These are phyloP conservation scores for Aphodius granarius DNA, from an alignment of 2,888 invertebrate species.

Conservation along the genomic window DNA sequence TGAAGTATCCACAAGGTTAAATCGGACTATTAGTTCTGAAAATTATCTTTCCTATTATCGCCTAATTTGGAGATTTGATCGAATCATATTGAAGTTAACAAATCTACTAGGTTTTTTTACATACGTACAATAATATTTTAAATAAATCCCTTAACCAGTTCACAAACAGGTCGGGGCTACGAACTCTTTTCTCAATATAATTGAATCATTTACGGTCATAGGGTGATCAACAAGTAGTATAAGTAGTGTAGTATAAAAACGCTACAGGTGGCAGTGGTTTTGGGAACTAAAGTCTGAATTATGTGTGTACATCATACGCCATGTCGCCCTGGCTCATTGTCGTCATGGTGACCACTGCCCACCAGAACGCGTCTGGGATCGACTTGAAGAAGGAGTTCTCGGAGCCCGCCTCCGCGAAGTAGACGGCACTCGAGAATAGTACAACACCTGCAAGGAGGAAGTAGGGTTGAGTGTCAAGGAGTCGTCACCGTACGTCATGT, in stretches of 20 bases:
- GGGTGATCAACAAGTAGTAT: slow-evolving; percentile 4
- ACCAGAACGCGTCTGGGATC: slow-evolving; percentile 99
- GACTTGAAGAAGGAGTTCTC: slow-evolving; percentile 99
- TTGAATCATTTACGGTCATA: background rate
- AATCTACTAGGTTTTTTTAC: too few species aligned
- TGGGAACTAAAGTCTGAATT: slow-evolving; percentile 55
- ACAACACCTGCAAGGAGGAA: slow-evolving; percentile 94
- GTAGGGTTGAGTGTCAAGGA: slow-evolving; percentile 49
- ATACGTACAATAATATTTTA: too few species aligned
- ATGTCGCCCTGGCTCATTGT: slow-evolving; percentile 99
- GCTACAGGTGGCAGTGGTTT: slow-evolving; percentile 47
- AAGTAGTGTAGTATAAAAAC: slow-evolving; percentile 34
- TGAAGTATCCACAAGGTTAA: too few species aligned
- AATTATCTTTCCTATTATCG: too few species aligned
- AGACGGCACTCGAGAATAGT: slow-evolving; percentile 99
- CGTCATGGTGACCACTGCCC: slow-evolving; percentile 99
- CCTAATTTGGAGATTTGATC: too few species aligned
- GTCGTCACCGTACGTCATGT: slow-evolving; percentile 77
- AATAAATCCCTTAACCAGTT: too few species aligned
- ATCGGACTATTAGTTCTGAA: too few species aligned
- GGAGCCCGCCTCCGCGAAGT: slow-evolving; percentile 99
- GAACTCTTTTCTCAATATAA: background rate
- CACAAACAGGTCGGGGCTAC: background rate
- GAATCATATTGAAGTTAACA: too few species aligned
- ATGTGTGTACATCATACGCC: slow-evolving; percentile 76